Evolutionary conservation across 2,888 invertebrate species (phyloP), one percentile per base, ranked within the genome.

Genomic region (Temnothorax rugatulus): DNA sequence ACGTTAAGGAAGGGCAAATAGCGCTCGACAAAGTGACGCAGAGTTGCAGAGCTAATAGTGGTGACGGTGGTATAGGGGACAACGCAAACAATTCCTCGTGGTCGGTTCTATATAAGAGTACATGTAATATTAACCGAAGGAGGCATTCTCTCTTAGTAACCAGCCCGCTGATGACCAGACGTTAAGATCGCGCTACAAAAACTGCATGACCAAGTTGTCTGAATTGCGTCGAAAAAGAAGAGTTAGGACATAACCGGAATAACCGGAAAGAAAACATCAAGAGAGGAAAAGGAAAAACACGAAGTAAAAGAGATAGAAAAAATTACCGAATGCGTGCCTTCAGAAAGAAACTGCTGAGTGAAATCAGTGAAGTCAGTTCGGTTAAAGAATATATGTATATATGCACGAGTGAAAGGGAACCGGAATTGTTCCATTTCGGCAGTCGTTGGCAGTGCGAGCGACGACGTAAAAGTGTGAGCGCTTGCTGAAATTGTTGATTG

Each of bases 41-140:
- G 82, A 85, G 81, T 82, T 5, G 59, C 68, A 44, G 83, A 50
- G 66, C 82, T 85, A 64, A 64, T n/a, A 79, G 79, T 83, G 73
- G 84, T 81, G 86, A 83, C 59, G 77, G 76, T n/a, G n/a, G n/a
- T 64, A 86, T 86, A 83, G 87, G 88, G 90, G 90, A 89, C 88
- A 90, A 91, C 89, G 90, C 89, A 90, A 92, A 92, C 92, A 92
- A 93, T 91, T 91, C 91, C 93, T 90, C 91, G 84, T 91, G 86
- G 91, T 91, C 90, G 90, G 91, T 90, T 91, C 91, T 87, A 92
- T 93, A 94, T 94, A 94, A 93, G 93, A 93, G 93, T 92, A 91
- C 91, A 87, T 81, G 90, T 84, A 87, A 90, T 92, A 86, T 92
- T 89, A 92, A 92, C 92, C 88, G 89, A 89, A 92, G 88, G 88